Conservation (phyloP, 2,113 vertebrate species). For the Odocoileus virginianus region DNA sequence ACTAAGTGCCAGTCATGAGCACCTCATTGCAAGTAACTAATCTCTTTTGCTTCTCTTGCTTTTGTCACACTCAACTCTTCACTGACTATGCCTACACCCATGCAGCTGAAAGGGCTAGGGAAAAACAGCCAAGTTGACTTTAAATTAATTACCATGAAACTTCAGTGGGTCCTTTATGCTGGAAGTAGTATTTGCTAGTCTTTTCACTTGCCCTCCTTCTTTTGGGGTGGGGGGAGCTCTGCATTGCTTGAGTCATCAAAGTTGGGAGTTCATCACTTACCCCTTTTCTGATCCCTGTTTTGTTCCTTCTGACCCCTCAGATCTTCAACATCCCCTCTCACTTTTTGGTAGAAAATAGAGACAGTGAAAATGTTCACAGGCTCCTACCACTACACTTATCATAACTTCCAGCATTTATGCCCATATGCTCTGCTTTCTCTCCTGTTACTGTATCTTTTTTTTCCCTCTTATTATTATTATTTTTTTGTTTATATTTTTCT, state of each 20-base stretch:
- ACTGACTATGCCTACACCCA: not conserved
- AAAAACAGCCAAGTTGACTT: not conserved
- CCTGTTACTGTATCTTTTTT: not conserved
- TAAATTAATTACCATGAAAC: not conserved
- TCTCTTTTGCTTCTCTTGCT: not conserved
- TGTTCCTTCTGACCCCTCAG: not conserved
- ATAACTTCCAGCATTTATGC: not conserved
- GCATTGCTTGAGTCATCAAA: not conserved
- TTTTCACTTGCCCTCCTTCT: not conserved
- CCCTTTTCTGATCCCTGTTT: not conserved
- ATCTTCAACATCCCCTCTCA: not conserved
- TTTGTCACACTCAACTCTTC: not conserved
- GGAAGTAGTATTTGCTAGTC: not conserved
- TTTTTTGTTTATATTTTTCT: not conserved
- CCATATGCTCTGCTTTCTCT: not conserved
- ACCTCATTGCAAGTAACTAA: not conserved
- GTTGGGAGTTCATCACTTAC: not conserved
- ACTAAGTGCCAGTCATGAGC: not conserved
- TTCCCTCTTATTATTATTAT: not conserved
- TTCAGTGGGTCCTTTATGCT: not conserved
- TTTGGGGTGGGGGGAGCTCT: not conserved
- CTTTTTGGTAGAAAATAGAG: constrained; percentile 1
- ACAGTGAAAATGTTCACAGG: not conserved
- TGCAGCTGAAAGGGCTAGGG: not conserved
- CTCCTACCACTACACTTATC: not conserved